Base-by-base conservation (phyloP, 2,113 vertebrate genomes). In the Plectropomus leopardus region DNA sequence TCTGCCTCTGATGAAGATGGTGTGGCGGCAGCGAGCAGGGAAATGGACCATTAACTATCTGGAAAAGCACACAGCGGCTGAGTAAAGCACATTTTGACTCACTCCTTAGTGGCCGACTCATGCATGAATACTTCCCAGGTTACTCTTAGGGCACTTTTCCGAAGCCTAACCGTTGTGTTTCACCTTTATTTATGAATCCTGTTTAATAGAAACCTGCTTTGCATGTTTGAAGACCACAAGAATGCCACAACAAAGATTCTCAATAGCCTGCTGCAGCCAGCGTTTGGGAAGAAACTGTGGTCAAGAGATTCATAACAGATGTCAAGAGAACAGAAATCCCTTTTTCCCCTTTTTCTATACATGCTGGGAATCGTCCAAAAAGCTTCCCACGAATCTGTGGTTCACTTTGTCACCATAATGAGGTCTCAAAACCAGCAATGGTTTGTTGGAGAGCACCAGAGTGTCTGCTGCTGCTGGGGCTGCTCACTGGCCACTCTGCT, bases 41-140 rank as follows among this genome's bases (percentile, higher is more conserved):
- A 90, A 86, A 87, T 59, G 77, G 70, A 88, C 79, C 73, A 83
- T 86, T 84, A 88, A 86, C 76, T 86, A 88, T 85, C 76, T 72
- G 59, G 70, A 70, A 70, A 82, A 78, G 72, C 81, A 84, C 71
- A 89, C 72, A 80, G 66, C 80, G 67, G 81, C 76, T 72, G 81
- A 87, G 75, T 15, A 78, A 88, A 87, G 80, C 79, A 84, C 53
- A 81, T 61, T 84, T 64, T 76, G 32, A 86, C 78, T 87, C 70
- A 70, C 30, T 76, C 50, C 42, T 74, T 28, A 54, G 68, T 66
- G 24, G 24, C 19, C 34, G 55, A 65, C 24, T 73, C 48, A 42
- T 61, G 76, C 54, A 54, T 23, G 26, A 64, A 83, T 69, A 44
- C 8, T 40, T 63, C 51, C 55, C 10, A 19, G 51, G 65, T 28